phyloP scores from a whole-genome alignment of 2,888 invertebrate genomes.

The Frankliniella fusca region DNA sequence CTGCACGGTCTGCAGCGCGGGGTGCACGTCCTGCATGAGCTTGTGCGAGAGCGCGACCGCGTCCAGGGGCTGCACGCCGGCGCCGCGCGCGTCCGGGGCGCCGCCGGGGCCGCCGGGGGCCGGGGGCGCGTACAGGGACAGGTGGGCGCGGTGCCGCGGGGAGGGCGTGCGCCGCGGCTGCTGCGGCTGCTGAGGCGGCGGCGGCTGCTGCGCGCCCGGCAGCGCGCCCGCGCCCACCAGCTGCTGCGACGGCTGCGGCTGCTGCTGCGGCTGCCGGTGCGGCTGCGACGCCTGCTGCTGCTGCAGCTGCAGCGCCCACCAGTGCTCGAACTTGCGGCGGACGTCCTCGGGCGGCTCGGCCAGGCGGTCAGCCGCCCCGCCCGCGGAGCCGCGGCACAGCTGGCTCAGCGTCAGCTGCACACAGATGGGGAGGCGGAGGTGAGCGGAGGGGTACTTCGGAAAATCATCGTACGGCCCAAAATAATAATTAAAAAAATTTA shows the following conservation, averaged over 20 bases:
- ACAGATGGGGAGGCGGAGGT: conserved; percentile 24
- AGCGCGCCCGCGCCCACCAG: not conserved
- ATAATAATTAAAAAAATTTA: too few species aligned
- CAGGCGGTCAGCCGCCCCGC: conserved; percentile 56
- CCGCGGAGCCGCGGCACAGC: conserved; percentile 70
- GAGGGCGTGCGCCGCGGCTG: not conserved
- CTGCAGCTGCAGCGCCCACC: conserved; percentile 73
- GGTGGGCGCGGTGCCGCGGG: not conserved
- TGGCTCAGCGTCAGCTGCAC: conserved; percentile 73
- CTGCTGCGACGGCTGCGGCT: not conserved
- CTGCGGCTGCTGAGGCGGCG: not conserved
- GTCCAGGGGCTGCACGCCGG: conserved; percentile 32
- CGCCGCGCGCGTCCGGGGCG: conserved; percentile 54
- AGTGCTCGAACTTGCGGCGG: conserved; percentile 83
- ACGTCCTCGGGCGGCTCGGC: conserved; percentile 78
- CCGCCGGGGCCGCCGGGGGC: conserved; percentile 41
- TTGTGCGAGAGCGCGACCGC: conserved; percentile 3
- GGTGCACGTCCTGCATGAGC: conserved; percentile 28
- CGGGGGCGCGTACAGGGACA: not conserved
- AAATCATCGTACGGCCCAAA: too few species aligned
- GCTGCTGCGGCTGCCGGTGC: not conserved
- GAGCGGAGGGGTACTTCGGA: too few species aligned
- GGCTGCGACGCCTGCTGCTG: conserved; percentile 3
- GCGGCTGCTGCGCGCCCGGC: not conserved
- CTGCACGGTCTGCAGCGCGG: conserved; percentile 63